Percentiles rank a stretch among this genome's conserved stretches.
Evolutionary conservation across 2,888 invertebrate genomes (phyloP).

Genomic region (Nomada hirtipes): DNA sequence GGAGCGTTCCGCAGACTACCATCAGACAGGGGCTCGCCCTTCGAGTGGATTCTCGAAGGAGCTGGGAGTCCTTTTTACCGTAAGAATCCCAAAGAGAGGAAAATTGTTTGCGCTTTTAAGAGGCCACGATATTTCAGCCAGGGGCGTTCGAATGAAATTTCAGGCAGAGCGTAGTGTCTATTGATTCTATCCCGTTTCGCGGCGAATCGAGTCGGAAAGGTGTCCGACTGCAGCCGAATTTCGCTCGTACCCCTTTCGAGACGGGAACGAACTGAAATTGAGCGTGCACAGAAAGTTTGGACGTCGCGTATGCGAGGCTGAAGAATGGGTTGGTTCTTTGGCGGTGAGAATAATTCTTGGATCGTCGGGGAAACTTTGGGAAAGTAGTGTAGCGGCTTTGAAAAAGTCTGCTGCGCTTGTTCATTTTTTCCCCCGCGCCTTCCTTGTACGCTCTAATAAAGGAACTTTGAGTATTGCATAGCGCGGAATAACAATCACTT

Average conservation of each 20-base stretch:
- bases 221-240: conserved; percentile 9
- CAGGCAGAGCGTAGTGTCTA: neutral
- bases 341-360: conserved; percentile 9
- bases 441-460: conserved; percentile 1
- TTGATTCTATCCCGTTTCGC: conserved; percentile 3
- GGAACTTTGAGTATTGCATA: neutral
- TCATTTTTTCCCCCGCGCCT: neutral
- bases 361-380: neutral
- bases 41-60: conserved; percentile 16
- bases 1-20: conserved; percentile 40
- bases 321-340: neutral
- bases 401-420: too few species aligned
- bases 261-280: conserved; percentile 4
- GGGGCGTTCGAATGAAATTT: conserved; percentile 33
- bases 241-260: neutral
- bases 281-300: conserved; percentile 19
- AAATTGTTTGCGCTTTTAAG: conserved; percentile 52
- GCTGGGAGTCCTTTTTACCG: conserved; percentile 19
- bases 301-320: neutral
- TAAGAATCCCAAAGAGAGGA: conserved; percentile 32
- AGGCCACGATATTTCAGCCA: conserved; percentile 41
- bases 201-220: neutral
- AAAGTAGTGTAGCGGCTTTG: neutral
- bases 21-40: conserved; percentile 31
- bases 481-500: neutral